Evolutionary conservation across 2,888 invertebrate genomes (phyloP).

Genomic region (Tinea trinotella): DNA sequence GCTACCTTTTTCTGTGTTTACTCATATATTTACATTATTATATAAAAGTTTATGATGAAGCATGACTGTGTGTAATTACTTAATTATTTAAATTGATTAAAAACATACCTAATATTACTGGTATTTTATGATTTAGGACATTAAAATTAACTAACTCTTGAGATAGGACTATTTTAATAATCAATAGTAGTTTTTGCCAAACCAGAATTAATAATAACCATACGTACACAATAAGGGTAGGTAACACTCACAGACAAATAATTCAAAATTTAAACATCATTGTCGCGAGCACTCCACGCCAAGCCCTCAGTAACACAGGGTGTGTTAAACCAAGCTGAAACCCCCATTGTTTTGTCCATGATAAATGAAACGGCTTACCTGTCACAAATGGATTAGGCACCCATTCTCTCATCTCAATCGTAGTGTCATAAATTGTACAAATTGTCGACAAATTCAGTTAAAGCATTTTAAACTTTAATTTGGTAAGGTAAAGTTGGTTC

Average conservation of each 20-base stretch:
- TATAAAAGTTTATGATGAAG: too few relatives aligned
- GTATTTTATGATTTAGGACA: too few relatives aligned
- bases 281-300: not conserved
- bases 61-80: too few relatives aligned
- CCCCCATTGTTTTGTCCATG: conserved; percentile 63
- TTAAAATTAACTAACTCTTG: too few relatives aligned
- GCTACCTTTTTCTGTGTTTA: too few relatives aligned
- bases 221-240: not conserved
- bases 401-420: conserved; percentile 23
- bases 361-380: conserved; percentile 70
- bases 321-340: conserved; percentile 1
- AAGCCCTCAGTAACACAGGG: not conserved
- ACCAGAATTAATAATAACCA: too few relatives aligned
- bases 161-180: too few relatives aligned
- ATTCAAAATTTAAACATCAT: conserved; percentile 8
- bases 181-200: too few relatives aligned
- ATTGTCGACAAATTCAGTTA: not conserved
- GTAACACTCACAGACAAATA: not conserved
- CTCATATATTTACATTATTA: too few relatives aligned
- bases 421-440: conserved; percentile 9
- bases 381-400: conserved; percentile 56
- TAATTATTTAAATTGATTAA: too few relatives aligned
- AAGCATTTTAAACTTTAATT: not conserved
- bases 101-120: too few relatives aligned
- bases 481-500: not conserved